A percentile compares a stretch with the other conserved stretches of the same genome.
Conservation (phyloP, 2,113 vertebrate genomes). For the Genyomyrus donnyi region DNA sequence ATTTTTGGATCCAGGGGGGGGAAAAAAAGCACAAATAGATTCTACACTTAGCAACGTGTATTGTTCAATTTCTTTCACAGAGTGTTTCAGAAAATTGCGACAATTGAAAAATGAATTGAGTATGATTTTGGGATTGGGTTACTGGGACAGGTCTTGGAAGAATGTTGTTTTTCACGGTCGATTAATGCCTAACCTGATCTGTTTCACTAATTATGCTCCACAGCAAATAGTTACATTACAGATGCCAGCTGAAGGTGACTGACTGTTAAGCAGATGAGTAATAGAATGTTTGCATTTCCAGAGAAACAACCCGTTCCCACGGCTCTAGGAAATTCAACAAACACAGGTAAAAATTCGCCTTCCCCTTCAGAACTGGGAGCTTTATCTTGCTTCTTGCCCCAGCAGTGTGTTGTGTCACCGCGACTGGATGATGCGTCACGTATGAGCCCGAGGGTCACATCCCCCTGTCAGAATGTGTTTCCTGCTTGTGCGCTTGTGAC, state of each 20-base stretch:
- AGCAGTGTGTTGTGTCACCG: not conserved
- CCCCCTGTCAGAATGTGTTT: not conserved
- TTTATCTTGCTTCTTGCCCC: not conserved
- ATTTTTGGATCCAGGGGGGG: not conserved
- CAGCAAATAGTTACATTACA: not conserved
- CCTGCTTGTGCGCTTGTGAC: not conserved
- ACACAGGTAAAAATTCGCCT: conserved; percentile 16
- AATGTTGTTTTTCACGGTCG: not conserved
- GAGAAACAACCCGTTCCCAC: conserved; percentile 21
- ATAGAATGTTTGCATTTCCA: conserved; percentile 26
- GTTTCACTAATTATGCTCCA: not conserved
- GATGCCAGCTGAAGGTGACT: not conserved
- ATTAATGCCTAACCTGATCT: not conserved
- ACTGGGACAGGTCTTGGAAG: not conserved
- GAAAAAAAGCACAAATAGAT: not conserved
- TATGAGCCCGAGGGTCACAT: not conserved
- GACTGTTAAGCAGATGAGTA: not conserved
- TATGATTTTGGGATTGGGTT: not conserved
- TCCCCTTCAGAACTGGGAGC: not conserved
- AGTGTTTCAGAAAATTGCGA: not conserved
- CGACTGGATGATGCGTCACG: not conserved
- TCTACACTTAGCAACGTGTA: not conserved
- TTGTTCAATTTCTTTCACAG: not conserved
- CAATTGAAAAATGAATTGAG: not conserved
- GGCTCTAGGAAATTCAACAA: conserved; percentile 25